Evolutionary conservation across 2,888 invertebrate species (phyloP).

Genomic region (Pycnomerus fuliginosus): DNA sequence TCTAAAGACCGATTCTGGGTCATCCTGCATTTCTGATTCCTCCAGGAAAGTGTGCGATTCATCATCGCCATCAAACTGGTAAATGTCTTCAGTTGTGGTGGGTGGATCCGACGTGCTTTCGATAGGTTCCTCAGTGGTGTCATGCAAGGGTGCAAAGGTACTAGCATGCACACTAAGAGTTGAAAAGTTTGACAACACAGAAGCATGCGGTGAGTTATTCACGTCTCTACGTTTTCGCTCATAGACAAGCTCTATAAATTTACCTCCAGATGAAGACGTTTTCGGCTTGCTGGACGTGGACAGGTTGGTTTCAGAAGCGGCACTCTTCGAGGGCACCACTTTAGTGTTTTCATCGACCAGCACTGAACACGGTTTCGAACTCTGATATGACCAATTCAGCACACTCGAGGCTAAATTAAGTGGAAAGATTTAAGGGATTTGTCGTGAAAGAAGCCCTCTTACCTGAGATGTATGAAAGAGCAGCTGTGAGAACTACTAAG

Average conservation of each 20-base stretch:
- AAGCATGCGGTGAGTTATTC: conserved; percentile 46
- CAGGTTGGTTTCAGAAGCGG: conserved; percentile 69
- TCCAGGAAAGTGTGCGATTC: conserved; percentile 20
- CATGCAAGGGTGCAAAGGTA: conserved; percentile 46
- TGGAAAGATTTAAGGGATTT: background rate
- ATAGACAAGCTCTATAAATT: conserved; percentile 52
- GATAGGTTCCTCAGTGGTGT: too few species aligned
- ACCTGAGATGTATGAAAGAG: conserved; percentile 88
- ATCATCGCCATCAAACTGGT: conserved; percentile 17
- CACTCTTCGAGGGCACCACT: conserved; percentile 64
- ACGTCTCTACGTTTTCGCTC: conserved; percentile 71
- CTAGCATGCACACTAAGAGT: conserved; percentile 44
- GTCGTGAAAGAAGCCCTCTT: conserved; percentile 40
- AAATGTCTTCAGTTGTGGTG: conserved; percentile 18
- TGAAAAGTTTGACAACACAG: conserved; percentile 42
- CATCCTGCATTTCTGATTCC: conserved; percentile 15
- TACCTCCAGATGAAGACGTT: conserved; percentile 63
- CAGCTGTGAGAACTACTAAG: conserved; percentile 78
- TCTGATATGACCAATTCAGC: conserved; percentile 83
- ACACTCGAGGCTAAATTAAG: conserved; percentile 70
- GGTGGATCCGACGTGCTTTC: too few species aligned
- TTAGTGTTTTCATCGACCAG: conserved; percentile 77
- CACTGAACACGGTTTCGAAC: conserved; percentile 80
- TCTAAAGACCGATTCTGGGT: conserved; percentile 17
- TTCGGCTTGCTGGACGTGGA: conserved; percentile 67